These are phyloP conservation scores for Crotophaga sulcirostris DNA, from an alignment of 2,113 vertebrate species.

Conservation along the genomic window DNA sequence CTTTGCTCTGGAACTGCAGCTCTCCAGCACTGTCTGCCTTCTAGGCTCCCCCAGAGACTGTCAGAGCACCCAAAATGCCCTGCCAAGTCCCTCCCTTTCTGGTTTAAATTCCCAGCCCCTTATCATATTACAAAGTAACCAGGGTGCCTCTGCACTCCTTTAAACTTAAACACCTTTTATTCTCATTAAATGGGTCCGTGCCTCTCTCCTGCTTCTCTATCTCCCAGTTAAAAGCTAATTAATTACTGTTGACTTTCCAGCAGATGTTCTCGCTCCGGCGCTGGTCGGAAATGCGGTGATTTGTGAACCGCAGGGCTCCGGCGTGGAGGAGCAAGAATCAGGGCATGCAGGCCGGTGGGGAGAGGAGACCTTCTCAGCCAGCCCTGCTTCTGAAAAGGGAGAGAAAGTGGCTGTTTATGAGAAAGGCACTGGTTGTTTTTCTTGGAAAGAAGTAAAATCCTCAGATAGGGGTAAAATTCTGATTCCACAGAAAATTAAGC, in stretches of 20 bases:
- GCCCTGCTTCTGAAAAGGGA: conserved; percentile 2
- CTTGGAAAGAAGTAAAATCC: conserved; percentile 68
- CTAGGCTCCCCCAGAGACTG: neutral
- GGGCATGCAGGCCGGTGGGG: neutral
- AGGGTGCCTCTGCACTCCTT: neutral
- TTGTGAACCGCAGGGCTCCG: conserved; percentile 53
- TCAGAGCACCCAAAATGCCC: neutral
- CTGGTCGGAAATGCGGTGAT: conserved; percentile 22
- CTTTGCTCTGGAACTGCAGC: neutral
- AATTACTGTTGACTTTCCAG: conserved; percentile 64
- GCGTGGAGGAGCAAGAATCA: neutral
- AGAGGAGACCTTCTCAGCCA: conserved; percentile 3
- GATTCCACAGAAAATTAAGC: conserved; percentile 72
- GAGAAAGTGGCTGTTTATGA: conserved; percentile 56
- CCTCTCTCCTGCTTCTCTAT: conserved; percentile 22
- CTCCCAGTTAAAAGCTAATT: conserved; percentile 62
- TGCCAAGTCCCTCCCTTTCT: neutral
- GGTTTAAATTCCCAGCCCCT: conserved; percentile 52
- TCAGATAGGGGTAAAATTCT: conserved; percentile 74
- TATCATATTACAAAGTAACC: conserved; percentile 56
- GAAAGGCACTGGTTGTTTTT: conserved; percentile 65
- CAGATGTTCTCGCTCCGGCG: conserved; percentile 55
- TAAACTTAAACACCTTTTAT: conserved; percentile 47
- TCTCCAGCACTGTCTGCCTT: neutral
- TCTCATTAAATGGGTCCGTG: conserved; percentile 57